Conservation (phyloP, 1,140 invertebrate genomes). For the Drosophila ananassae region DNA sequence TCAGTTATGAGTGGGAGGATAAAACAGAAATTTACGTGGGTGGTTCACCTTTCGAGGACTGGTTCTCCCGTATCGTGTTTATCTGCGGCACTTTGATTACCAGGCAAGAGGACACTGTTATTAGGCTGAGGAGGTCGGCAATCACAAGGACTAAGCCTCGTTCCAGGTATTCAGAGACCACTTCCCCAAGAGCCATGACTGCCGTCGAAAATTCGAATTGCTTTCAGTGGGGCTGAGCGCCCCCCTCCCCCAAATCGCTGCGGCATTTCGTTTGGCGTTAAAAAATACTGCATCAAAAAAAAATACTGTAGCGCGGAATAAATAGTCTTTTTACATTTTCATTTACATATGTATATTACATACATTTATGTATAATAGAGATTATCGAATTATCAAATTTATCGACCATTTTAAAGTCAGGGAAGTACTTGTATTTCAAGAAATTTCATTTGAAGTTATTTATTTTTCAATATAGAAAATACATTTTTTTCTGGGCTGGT, state of each 20-base stretch:
- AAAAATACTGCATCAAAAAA: no score
- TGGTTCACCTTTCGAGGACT: conserved; percentile 85
- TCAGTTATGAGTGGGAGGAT: conserved; percentile 22
- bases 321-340: no score
- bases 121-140: conserved; percentile 86
- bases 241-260: background rate
- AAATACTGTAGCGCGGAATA: no score
- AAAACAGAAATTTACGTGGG: background rate
- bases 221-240: background rate
- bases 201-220: background rate
- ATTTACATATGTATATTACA: no score
- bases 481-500: no score
- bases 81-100: conserved; percentile 89
- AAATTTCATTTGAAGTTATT: no score
- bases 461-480: no score
- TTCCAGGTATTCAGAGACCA: conserved; percentile 64
- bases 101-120: conserved; percentile 87
- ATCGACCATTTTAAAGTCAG: no score
- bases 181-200: conserved; percentile 23
- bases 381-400: no score
- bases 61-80: conserved; percentile 85
- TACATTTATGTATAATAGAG: no score
- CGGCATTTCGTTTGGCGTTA: background rate
- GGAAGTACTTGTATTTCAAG: no score
- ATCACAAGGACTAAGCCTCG: conserved; percentile 80